A percentile compares a stretch with the other conserved stretches of the same genome.
Evolutionary conservation across 2,797 vertebrate species (phyloP).

Genomic region (Echiichthys vipera): DNA sequence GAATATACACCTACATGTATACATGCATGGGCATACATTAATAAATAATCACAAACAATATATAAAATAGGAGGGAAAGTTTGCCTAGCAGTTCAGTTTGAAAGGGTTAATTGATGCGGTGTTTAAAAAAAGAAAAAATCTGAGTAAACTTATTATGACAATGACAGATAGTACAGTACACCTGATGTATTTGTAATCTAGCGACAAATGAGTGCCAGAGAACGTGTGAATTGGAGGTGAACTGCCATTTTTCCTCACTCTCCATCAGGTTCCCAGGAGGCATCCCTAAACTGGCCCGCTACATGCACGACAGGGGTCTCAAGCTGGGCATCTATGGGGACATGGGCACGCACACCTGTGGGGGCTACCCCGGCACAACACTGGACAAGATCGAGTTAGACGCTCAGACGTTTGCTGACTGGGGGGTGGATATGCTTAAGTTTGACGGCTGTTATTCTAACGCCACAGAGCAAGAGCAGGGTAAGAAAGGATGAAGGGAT

Average conservation of each 20-base stretch:
- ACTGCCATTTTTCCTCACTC: neutral
- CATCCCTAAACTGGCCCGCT: constrained; percentile 89
- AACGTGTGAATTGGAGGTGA: neutral
- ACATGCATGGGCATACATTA: no score
- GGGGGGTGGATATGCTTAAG: constrained; percentile 96
- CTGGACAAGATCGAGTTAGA: constrained; percentile 87
- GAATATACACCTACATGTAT: no score
- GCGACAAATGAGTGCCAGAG: neutral
- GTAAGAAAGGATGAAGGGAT: constrained; percentile 41
- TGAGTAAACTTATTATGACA: no score
- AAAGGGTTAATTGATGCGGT: no score
- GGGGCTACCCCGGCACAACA: constrained; percentile 90
- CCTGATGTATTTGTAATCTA: no score
- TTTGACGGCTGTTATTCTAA: constrained; percentile 93
- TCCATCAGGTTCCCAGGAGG: constrained; percentile 88
- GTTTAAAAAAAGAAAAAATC: no score
- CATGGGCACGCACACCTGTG: constrained; percentile 90
- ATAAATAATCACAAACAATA: no score
- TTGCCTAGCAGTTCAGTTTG: no score
- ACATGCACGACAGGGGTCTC: constrained; percentile 91
- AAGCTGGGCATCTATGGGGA: constrained; percentile 95
- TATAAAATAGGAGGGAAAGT: no score
- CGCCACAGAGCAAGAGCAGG: constrained; percentile 72
- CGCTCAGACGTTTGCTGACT: constrained; percentile 90
- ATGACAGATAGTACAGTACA: no score